These are phyloP conservation scores for Caenorhabditis becei DNA, from an alignment of 2,888 invertebrate genomes.

Conservation along the genomic window DNA sequence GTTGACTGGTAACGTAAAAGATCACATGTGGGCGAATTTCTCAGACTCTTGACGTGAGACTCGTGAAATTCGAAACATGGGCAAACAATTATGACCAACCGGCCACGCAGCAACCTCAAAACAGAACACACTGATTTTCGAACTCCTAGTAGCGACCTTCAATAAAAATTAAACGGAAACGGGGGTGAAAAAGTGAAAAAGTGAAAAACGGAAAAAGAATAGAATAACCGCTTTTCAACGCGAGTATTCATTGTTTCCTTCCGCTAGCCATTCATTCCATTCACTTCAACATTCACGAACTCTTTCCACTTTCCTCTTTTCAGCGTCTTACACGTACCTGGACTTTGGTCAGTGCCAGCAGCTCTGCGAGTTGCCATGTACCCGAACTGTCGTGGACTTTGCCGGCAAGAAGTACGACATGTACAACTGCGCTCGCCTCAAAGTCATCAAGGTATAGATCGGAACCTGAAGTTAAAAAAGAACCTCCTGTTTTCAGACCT, in stretches of 20 bases:
- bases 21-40: too few species aligned
- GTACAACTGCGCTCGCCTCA: slow-evolving; percentile 53
- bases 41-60: not conserved
- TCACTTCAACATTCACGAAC: slow-evolving; percentile 3
- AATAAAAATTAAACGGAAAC: slow-evolving; percentile 7
- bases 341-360: slow-evolving; percentile 34
- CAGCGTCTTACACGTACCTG: slow-evolving; percentile 55
- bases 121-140: not conserved
- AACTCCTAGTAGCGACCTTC: not conserved
- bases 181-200: not conserved
- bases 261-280: not conserved
- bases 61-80: slow-evolving; percentile 15
- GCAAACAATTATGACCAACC: slow-evolving; percentile 3
- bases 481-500: slow-evolving; percentile 22
- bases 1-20: too few species aligned
- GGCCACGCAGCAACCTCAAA: too few species aligned
- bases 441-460: slow-evolving; percentile 43
- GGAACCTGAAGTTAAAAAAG: not conserved
- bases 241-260: slow-evolving; percentile 13
- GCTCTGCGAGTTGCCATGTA: slow-evolving; percentile 50
- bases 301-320: slow-evolving; percentile 25
- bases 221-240: not conserved
- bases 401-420: slow-evolving; percentile 33
- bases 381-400: slow-evolving; percentile 46
- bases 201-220: too few species aligned